Base-by-base conservation (phyloP, 53 echinoderm and acorn worm species). In the Zoroaster sp. region DNA sequence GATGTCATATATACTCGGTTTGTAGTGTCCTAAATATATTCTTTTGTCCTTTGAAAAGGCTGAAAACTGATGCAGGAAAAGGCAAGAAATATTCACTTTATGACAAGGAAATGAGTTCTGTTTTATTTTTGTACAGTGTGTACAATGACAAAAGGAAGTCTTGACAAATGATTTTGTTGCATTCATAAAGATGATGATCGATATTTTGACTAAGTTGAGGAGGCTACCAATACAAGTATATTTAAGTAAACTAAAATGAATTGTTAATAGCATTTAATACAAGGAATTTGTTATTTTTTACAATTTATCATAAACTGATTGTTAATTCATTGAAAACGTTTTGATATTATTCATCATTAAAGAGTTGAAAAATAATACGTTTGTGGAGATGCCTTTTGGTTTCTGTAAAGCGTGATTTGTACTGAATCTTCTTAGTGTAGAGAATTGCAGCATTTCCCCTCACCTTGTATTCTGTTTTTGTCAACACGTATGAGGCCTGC, bases 291-390 rank as follows among this genome's bases (percentile, higher is more conserved):
- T 85, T 85, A 85, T 71, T 85, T 83, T 85, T 70, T 85, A 85
- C 85, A 85, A 85, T 85, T 85, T 85, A 85, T 25, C 51, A 85
- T 85, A 85, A 81, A 70, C 44, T 37, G 66, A 85, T 66, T 83
- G 83, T 83, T 85, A 85, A 35, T 85, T 71, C 85, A 85, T 85
- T 85, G 81, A 71, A 69, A 85, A 71, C 69, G 85, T 85, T 85
- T 85, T 85, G 85, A 85, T 85, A 85, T 85, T 85, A 81, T 67
- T 67, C 81, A 70, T 85, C 85, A 85, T 85, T 85, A 85, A 85
- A 82, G 55, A 42, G 32, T 47, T n/a, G 45, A 70, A 13, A 3
- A 69, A 85, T 34, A 85, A 49, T 31, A 17, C 51, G 45, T 33
- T 37, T 4, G 21, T 28, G 15, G 34, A 21, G 52, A 3, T 35